Evolutionary conservation across 1,140 invertebrate genomes (phyloP).

Genomic region (Drosophila parabipectinata): DNA sequence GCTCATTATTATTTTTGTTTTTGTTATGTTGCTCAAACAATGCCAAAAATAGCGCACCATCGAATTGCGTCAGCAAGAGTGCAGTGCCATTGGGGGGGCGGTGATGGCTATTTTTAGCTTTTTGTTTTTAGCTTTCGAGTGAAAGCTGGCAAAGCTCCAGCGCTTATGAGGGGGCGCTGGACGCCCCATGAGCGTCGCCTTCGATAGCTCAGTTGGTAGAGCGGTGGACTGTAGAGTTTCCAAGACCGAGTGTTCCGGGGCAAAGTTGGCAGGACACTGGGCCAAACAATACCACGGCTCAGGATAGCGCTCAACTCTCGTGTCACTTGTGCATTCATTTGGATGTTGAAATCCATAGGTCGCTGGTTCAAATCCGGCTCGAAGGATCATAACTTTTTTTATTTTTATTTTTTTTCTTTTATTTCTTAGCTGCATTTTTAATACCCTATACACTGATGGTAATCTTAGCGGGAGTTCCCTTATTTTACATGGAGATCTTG

Average conservation of each 20-base stretch:
- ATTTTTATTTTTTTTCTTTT: background rate
- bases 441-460: slow-evolving; percentile 91
- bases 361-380: slow-evolving; percentile 90
- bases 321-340: slow-evolving; percentile 54
- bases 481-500: slow-evolving; percentile 95
- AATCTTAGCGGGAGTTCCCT: slow-evolving; percentile 92
- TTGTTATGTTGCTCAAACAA: slow-evolving; percentile 2
- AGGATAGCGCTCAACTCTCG: slow-evolving; percentile 57
- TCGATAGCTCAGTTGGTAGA: slow-evolving; percentile 95
- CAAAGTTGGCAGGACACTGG: slow-evolving; percentile 52
- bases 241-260: slow-evolving; percentile 57
- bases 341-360: slow-evolving; percentile 87
- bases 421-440: slow-evolving; percentile 89
- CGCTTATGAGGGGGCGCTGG: slow-evolving; percentile 24
- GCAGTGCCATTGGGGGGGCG: slow-evolving; percentile 1
- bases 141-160: slow-evolving; percentile 61
- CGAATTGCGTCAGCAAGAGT: slow-evolving; percentile 31
- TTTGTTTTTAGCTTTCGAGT: slow-evolving; percentile 61
- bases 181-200: slow-evolving; percentile 83
- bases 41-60: slow-evolving; percentile 54
- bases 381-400: slow-evolving; percentile 85
- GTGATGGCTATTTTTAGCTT: slow-evolving; percentile 49
- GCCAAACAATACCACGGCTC: slow-evolving; percentile 50
- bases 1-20: background rate
- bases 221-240: slow-evolving; percentile 91